phyloP scores from a whole-genome alignment of 2,888 invertebrate species.

The Antheraea assamensis region DNA sequence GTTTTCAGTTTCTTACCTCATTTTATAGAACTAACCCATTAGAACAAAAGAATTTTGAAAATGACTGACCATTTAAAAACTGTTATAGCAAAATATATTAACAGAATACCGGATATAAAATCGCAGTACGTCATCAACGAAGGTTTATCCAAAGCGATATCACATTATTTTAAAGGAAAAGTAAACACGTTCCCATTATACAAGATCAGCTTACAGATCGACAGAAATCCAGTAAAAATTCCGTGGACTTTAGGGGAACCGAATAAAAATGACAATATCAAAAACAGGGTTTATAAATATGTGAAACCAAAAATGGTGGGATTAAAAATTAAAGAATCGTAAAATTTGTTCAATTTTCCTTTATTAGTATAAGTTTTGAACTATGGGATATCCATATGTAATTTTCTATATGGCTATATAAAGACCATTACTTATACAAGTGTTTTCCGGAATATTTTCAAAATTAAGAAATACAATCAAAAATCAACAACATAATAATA shows the following conservation, averaged over 20 bases:
- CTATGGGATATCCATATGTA: not conserved
- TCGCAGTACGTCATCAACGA: slow-evolving; percentile 61
- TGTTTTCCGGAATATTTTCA: not conserved
- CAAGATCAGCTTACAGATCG: slow-evolving; percentile 62
- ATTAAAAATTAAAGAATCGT: slow-evolving; percentile 18
- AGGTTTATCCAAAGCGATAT: slow-evolving; percentile 55
- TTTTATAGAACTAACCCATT: slow-evolving; percentile 38
- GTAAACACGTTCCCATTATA: slow-evolving; percentile 64
- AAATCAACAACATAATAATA: not conserved
- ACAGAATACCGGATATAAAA: slow-evolving; percentile 56
- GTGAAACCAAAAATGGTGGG: slow-evolving; percentile 30
- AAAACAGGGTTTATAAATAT: slow-evolving; percentile 32
- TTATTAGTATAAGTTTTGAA: not conserved
- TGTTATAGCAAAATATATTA: slow-evolving; percentile 52
- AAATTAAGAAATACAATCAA: not conserved
- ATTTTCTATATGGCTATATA: not conserved
- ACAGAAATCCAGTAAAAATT: slow-evolving; percentile 64
- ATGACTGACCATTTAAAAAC: slow-evolving; percentile 46
- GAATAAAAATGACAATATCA: slow-evolving; percentile 24
- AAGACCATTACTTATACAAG: not conserved
- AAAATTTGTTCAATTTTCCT: slow-evolving; percentile 2
- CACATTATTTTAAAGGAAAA: slow-evolving; percentile 57
- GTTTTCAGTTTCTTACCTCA: slow-evolving; percentile 21
- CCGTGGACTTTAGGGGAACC: slow-evolving; percentile 59
- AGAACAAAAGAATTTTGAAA: slow-evolving; percentile 34